Base-by-base conservation (phyloP, 2,797 vertebrate genomes). In the Tauraco hartlaubi region DNA sequence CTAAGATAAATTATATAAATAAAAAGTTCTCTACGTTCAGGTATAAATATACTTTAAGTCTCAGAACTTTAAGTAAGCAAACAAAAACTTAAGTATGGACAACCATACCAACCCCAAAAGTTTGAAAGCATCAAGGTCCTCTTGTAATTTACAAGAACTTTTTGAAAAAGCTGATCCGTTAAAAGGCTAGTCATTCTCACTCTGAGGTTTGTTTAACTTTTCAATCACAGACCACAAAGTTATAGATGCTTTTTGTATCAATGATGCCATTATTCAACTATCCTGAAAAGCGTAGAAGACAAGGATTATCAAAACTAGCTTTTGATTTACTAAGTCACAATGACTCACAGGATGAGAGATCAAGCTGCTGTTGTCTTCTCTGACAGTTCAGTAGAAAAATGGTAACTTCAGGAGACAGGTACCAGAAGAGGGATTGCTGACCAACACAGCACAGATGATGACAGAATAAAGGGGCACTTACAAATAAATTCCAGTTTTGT, bases 371-470 rank as follows among this genome's bases (percentile, higher is more conserved):
- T 46, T 48, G 26, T 51, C 28, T 76, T 58, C 54, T 87, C 37
- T 31, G 52, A 67, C 55, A 73, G 26, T 31, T 81, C 64, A 67
- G 55, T 0, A 0, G 22, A 52, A 78, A 74, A 82, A 64, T 4
- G 8, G 25, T 15, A 62, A 84, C 64, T 72, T 78, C 13, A 66
- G 49, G 64, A 23, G 73, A 75, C 26, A 41, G 23, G 6, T n/a
- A 48, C 15, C 33, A 35, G 51, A 73, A 43, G 19, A 59, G 39
- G 35, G 31, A 66, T 29, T 17, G 9, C 35, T 72, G 48, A 80
- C 14, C 0, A 0, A 54, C 54, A 63, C 18, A 20, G 49, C 44
- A 59, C 10, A 48, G 31, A 31, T 25, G 25, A 79, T 4, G 5
- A 58, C 15, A 84, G 37, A 86, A 63, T 39, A 39, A 85, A 81